These are phyloP conservation scores for Mnemiopsis leidyi DNA, from an alignment of 37 sponge, comb jelly and placozoan genomes.

Conservation along the genomic window DNA sequence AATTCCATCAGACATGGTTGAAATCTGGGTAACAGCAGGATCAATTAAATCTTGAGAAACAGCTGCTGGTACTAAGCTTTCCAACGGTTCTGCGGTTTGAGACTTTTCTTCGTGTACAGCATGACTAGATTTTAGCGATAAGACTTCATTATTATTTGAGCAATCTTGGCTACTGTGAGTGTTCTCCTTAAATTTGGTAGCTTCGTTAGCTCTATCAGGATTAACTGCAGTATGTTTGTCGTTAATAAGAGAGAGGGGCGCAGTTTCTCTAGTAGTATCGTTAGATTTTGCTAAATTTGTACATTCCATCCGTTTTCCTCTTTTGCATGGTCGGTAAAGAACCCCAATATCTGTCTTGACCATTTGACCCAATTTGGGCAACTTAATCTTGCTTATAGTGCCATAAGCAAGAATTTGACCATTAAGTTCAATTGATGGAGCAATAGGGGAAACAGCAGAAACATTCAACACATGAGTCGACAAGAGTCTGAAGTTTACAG, in stretches of 20 bases:
- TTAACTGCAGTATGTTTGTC: not conserved
- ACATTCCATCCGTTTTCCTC: not conserved
- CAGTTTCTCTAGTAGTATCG: not conserved
- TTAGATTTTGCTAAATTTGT: not conserved
- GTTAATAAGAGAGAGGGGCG: too few relatives aligned
- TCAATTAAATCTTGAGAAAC: not conserved
- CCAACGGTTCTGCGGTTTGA: not conserved
- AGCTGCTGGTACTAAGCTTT: not conserved
- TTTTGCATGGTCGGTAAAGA: not conserved
- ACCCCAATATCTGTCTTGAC: not conserved
- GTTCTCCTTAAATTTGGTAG: not conserved
- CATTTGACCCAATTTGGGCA: slow-evolving; percentile 11
- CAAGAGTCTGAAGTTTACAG: not conserved
- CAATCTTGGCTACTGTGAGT: not conserved
- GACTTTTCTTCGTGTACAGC: not conserved
- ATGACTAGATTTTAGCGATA: not conserved
- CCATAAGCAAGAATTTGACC: slow-evolving; percentile 14
- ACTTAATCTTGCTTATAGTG: not conserved
- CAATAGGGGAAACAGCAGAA: not conserved
- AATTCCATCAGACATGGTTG: too few relatives aligned
- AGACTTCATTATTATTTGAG: not conserved
- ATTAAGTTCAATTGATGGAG: not conserved
- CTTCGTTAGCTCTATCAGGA: not conserved
- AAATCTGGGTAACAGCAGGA: too few relatives aligned
- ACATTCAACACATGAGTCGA: slow-evolving; percentile 14